A percentile compares a stretch with the other conserved stretches of the same genome.
phyloP scores from a whole-genome alignment of 1,140 invertebrate species.

The Aphelenchoides fujianensis region DNA sequence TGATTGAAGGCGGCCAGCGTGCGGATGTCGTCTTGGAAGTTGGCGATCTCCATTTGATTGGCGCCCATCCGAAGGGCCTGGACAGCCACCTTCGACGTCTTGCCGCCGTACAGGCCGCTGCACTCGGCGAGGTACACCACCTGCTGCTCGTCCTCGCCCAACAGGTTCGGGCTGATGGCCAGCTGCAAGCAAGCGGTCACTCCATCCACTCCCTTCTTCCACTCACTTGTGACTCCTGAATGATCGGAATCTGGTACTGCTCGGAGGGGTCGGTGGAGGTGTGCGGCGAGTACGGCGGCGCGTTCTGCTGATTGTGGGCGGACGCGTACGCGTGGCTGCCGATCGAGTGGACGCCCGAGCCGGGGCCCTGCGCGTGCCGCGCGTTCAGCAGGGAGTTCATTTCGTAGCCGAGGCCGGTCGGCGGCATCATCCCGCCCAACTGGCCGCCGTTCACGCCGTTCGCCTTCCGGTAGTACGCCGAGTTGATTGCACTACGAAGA shows the following conservation, averaged over 20 bases:
- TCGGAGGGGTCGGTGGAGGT: constrained; percentile 46
- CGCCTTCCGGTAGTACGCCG: constrained; percentile 46
- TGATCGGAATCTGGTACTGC: constrained; percentile 37
- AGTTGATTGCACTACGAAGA: constrained; percentile 49
- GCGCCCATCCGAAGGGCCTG: constrained; percentile 31
- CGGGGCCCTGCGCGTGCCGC: constrained; percentile 14
- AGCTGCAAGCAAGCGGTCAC: constrained; percentile 30
- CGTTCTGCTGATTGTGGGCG: constrained; percentile 17
- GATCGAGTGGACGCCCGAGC: constrained; percentile 23
- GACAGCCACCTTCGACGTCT: constrained; percentile 37
- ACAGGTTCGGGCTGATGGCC: constrained; percentile 30
- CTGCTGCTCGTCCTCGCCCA: constrained; percentile 42
- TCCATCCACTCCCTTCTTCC: background rate
- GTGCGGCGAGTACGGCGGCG: constrained; percentile 31
- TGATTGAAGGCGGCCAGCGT: constrained; percentile 81
- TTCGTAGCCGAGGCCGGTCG: constrained; percentile 16
- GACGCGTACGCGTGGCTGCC: constrained; percentile 23
- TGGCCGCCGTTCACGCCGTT: constrained; percentile 7
- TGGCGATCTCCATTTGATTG: constrained; percentile 68
- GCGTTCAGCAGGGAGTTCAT: constrained; percentile 26
- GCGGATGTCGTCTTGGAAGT: constrained; percentile 82
- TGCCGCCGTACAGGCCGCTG: constrained; percentile 38
- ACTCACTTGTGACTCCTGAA: constrained; percentile 42
- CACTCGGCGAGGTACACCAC: constrained; percentile 34
- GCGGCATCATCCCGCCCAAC: background rate